These are phyloP conservation scores for Aythya baeri DNA, from an alignment of 2,113 vertebrate species.

Conservation along the genomic window DNA sequence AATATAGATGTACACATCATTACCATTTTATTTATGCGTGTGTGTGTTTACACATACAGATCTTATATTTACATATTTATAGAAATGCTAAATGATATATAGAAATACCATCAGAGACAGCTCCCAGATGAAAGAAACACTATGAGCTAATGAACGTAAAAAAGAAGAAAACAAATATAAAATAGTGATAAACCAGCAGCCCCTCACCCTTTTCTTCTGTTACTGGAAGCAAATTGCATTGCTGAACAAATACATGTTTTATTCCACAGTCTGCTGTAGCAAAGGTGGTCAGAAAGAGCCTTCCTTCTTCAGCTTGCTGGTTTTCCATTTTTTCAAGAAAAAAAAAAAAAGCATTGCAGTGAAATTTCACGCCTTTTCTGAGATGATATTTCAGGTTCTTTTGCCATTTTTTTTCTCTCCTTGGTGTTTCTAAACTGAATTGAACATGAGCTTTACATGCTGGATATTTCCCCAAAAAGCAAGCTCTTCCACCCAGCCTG, in stretches of 20 bases:
- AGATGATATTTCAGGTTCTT: not conserved
- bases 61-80: slow-evolving; percentile 63
- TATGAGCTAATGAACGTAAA: not conserved
- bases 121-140: slow-evolving; percentile 19
- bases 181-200: slow-evolving; percentile 5
- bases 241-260: not conserved
- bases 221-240: not conserved
- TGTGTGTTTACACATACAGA: slow-evolving; percentile 59
- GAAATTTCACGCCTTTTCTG: slow-evolving; percentile 19
- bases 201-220: not conserved
- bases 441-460: fast-evolving
- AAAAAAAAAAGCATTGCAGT: fast-evolving
- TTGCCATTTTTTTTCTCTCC: not conserved
- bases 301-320: not conserved
- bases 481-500: not conserved
- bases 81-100: slow-evolving; percentile 6
- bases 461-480: not conserved
- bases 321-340: not conserved
- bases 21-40: slow-evolving; percentile 49
- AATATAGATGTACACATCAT: slow-evolving; percentile 57
- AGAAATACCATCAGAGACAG: slow-evolving; percentile 16
- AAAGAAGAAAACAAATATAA: slow-evolving; percentile 25
- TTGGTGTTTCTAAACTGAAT: not conserved
- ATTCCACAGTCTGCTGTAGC: not conserved
- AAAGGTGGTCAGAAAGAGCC: not conserved